Conservation (phyloP, 2,113 vertebrate genomes). For the Boulengerochromis microlepis region DNA sequence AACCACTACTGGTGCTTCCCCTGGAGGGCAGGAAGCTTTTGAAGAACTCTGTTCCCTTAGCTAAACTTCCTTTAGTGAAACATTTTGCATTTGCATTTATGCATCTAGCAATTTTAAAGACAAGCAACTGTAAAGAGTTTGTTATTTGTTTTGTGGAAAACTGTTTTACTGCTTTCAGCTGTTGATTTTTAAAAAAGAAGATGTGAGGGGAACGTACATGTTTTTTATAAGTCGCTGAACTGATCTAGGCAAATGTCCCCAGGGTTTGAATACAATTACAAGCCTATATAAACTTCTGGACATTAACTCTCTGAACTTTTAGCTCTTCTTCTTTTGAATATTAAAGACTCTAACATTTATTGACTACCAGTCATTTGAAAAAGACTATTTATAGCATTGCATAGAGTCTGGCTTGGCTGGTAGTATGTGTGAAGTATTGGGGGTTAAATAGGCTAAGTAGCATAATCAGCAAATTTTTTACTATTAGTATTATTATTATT, state of each 20-base stretch:
- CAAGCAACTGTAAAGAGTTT: background rate
- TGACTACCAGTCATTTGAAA: background rate
- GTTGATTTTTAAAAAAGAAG: background rate
- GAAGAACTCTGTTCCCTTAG: background rate
- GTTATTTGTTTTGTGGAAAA: background rate
- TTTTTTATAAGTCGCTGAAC: background rate
- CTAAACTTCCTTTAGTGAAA: background rate
- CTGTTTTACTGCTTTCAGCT: background rate
- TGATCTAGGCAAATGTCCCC: fast-evolving
- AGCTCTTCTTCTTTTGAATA: background rate
- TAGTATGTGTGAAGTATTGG: background rate
- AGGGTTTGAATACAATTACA: background rate
- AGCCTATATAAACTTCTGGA: background rate
- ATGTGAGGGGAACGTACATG: background rate
- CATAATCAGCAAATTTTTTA: background rate
- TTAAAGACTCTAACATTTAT: background rate
- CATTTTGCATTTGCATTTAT: background rate
- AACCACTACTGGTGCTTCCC: background rate
- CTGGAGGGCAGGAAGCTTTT: background rate
- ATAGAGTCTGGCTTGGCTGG: background rate
- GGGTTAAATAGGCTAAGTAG: background rate
- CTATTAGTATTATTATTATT: fast-evolving
- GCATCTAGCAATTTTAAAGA: background rate
- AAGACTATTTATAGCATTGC: background rate
- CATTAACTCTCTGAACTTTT: background rate